Evolutionary conservation across 2,888 invertebrate genomes (phyloP), one percentile per base, ranked within the genome.

Genomic region (Scaptomyza cyrtandrae): DNA sequence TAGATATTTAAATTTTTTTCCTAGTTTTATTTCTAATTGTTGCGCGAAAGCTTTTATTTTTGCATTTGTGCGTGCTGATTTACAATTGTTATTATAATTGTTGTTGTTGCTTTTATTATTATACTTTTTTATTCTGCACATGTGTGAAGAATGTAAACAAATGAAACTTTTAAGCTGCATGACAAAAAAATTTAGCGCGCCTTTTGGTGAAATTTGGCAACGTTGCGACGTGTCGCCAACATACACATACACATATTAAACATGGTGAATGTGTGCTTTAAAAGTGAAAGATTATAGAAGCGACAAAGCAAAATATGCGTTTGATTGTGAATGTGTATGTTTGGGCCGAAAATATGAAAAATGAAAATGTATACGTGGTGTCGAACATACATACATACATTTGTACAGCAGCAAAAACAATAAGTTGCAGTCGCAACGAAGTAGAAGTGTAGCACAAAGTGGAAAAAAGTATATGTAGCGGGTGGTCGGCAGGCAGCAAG

Each of bases 121-220:
- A 45, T 77, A 72, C 61, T 77, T 67, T 80, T 81, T 84, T 73
- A 76, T 78, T 84, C 81, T 86, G 87, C 88, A 84, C 88, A 81
- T 88, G 87, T 85, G 89, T 87, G 87, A 75, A 67, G 68, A 82
- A 87, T 87, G 86, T 86, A 86, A 86, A 86, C 86, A 86, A 86
- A 86, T 82, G 79, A 88, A 88, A 85, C 88, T 85, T 85, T 83
- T 71, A 82, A 82, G 76, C 76, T 78, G 75, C 72, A 60, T 11
- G 64, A 70, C 64, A 71, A 46, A 66, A 73, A 74, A 65, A 63
- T 77, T 79, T 45, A 53, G 37, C 43, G 65, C 57, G 57, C 41
- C 19, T 35, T 35, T 13, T 10, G 35, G 54, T 81, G 89, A 86
- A 86, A 74, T 87, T 88, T 72, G 87, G 87, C 85, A 86, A 88